Evolutionary conservation across 2,797 vertebrate species (phyloP).

Genomic region (Adelosebastes latens): DNA sequence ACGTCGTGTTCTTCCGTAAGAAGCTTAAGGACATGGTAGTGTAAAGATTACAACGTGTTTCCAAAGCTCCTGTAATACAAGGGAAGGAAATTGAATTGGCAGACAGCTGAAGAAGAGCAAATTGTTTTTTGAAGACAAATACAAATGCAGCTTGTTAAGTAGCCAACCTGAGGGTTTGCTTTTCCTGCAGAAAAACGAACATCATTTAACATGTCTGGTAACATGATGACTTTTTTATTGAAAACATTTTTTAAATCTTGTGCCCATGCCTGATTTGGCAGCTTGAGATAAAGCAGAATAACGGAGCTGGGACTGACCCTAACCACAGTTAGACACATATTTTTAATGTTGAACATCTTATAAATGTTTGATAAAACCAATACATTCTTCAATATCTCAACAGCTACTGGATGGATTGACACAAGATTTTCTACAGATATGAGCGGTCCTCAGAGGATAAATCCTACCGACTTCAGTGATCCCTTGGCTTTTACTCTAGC

Average conservation of each 20-base stretch:
- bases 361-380: background rate
- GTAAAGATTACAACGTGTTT: background rate
- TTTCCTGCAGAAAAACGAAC: background rate
- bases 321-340: background rate
- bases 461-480: background rate
- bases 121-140: constrained; percentile 2
- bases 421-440: background rate
- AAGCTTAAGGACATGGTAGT: constrained; percentile 3
- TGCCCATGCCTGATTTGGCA: background rate
- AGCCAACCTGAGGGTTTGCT: background rate
- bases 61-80: constrained; percentile 16
- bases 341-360: background rate
- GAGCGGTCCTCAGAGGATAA: background rate
- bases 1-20: background rate
- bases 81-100: constrained; percentile 7
- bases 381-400: background rate
- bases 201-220: background rate
- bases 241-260: constrained; percentile 8
- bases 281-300: background rate
- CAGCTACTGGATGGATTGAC: background rate
- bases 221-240: background rate
- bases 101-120: constrained; percentile 1
- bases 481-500: background rate
- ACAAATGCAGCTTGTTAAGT: constrained; percentile 2
- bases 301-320: background rate